Evolutionary conservation across 2,888 invertebrate genomes (phyloP), one percentile per base, ranked within the genome.

Genomic region (Campoplex capitator): DNA sequence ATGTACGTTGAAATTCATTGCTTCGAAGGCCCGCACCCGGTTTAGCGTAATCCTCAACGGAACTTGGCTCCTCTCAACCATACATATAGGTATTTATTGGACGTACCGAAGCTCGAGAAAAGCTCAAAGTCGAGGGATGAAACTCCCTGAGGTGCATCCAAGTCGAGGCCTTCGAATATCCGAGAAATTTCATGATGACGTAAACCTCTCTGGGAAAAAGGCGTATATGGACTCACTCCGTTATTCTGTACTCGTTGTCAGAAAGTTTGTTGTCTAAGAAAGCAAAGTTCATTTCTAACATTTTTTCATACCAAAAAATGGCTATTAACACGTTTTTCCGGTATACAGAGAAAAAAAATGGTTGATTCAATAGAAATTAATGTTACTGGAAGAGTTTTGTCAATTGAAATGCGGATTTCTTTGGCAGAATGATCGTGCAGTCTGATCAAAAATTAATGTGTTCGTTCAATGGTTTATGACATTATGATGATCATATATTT

Each of bases 21-120:
- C 91, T 92, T 91, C 91, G 92, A 92, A 92, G 91, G 88, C 88
- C 89, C 89, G 87, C 90, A 90, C 89, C 23, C 11, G 91, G 92
- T 93, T 92, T 91, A 91, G 88, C 89, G 90, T 92, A 92, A 93
- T 92, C 92, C 91, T 84, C 70, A 35, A 54, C 42, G 54, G 75
- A 85, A 83, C 67, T 79, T 73, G 74, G 80, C 81, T 88, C 83
- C 67, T 77, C 35, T 16, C 32, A 11, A 62, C 32, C 32, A 45
- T 48, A n/a, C 28, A 32, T 71, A 45, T 48, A 79, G 11, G 32
- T 58, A 76, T 58, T 28, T 62, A 77, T 62, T 38, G n/a, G 23
- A 6, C 38, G 51, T 18, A 77, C 11, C 76, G 76, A 83, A 62
- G 58, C 76, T 23, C 28, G 76, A 62, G 28, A 71, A 77, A 77